Evolutionary conservation across 2,888 invertebrate species (phyloP), one percentile per base, ranked within the genome.

Genomic region (Cotesia congregata): DNA sequence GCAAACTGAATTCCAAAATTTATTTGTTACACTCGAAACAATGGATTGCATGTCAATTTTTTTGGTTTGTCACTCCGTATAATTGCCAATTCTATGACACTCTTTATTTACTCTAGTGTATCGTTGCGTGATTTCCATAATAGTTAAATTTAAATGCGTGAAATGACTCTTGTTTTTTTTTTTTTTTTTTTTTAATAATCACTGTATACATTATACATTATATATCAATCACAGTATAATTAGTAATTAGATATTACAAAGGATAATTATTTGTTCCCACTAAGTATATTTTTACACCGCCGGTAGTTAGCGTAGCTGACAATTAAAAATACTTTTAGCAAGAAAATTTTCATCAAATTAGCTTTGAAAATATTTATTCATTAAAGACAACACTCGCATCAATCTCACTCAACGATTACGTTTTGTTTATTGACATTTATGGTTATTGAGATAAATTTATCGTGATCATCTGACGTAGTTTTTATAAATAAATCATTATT

Each of bases 31-130:
- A 9, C 50, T 50, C 50, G 50, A 50, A 50, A 50, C 50, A 50
- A 12, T 50, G 50, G 50, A 50, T 50, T 50, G 50, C 50, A 50
- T 50, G 50, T 50, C 50, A 50, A 50, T 50, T 67, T 39, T 67
- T 67, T 38, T 1, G 39, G 40, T 39, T 67, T 67, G 67, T 67
- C 67, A 67, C 67, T 67, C 39, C 39, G 5, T 67, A n/a, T 67
- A 67, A 67, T 67, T 67, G 15, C n/a, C 15, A 39, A 30, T 20
- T 30, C 17, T 30, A 30, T 65, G 65, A 30, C 65, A 65, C 12
- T 65, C 65, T 20, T 65, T 20, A 65, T 30, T 9, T 9, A 30
- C 65, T 65, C 65, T 50, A 50, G 50, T 50, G 50, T 50, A 50
- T 50, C 50, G 12, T 50, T 12, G 50, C 50, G 50, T 50, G 50